These are phyloP conservation scores for Drosophila longiperda DNA, from an alignment of 2,888 invertebrate species.

Conservation along the genomic window DNA sequence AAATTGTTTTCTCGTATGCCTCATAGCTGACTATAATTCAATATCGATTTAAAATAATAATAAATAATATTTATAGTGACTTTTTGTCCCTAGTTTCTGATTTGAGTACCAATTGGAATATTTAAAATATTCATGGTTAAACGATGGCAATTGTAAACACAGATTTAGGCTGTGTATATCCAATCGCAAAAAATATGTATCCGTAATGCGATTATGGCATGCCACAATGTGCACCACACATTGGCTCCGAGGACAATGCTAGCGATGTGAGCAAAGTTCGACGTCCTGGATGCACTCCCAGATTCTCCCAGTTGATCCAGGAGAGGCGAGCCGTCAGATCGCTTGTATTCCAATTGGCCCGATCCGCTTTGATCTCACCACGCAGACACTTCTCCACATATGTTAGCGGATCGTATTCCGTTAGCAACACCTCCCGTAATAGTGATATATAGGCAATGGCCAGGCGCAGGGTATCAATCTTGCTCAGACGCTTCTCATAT, in stretches of 20 bases:
- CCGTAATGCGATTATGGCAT: conserved; percentile 52
- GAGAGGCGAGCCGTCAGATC: conserved; percentile 98
- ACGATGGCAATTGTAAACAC: neutral
- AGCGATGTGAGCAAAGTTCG: conserved; percentile 93
- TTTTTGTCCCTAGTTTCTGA: neutral
- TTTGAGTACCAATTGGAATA: conserved; percentile 4
- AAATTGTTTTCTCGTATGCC: neutral
- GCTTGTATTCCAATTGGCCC: conserved; percentile 98
- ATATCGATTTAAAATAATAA: neutral
- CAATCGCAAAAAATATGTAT: neutral
- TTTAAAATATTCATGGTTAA: conserved; percentile 21
- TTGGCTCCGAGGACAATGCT: conserved; percentile 90
- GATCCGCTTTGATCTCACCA: conserved; percentile 94
- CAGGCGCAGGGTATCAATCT: conserved; percentile 98
- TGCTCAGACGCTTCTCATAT: conserved; percentile 98
- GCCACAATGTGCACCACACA: conserved; percentile 81
- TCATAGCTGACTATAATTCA: neutral
- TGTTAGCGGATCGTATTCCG: conserved; percentile 95
- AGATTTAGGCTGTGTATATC: neutral
- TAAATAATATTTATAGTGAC: neutral
- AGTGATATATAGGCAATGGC: conserved; percentile 99
- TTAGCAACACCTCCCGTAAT: conserved; percentile 93
- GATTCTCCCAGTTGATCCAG: conserved; percentile 99
- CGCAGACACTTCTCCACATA: conserved; percentile 96
- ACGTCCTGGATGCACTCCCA: conserved; percentile 96